Evolutionary conservation across 2,113 vertebrate species (phyloP).

Genomic region (Mus spicilegus): DNA sequence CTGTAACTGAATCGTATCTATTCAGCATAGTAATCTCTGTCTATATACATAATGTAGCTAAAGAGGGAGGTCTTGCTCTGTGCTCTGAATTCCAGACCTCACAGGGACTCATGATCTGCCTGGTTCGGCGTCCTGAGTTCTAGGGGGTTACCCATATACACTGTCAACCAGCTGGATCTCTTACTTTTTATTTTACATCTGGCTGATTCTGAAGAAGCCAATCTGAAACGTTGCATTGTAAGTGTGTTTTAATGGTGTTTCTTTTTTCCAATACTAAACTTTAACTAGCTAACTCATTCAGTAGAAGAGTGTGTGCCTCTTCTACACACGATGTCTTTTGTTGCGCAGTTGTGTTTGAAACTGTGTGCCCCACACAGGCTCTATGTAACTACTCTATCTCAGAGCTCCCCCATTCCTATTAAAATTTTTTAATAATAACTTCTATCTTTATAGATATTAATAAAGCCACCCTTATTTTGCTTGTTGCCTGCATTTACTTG

Average conservation of each 20-base stretch:
- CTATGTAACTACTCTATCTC: neutral
- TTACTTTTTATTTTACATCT: constrained; percentile 35
- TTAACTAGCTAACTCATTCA: neutral
- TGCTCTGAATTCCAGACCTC: neutral
- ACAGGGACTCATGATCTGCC: neutral
- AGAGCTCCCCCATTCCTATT: neutral
- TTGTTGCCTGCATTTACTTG: constrained; percentile 24
- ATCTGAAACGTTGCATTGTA: neutral
- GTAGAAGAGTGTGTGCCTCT: neutral
- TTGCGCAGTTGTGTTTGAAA: neutral
- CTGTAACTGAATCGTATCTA: neutral
- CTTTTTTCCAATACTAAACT: neutral
- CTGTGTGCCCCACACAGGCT: no score
- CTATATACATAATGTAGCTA: neutral
- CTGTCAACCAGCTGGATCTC: neutral
- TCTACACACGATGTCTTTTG: neutral
- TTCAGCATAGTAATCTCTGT: neutral
- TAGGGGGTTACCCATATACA: neutral
- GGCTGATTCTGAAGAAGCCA: neutral
- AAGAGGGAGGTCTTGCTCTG: neutral
- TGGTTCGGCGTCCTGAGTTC: neutral
- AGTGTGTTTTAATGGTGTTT: neutral
- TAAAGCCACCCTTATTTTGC: neutral
- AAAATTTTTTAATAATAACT: neutral
- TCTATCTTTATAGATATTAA: neutral